Base-by-base conservation (phyloP, 1,140 invertebrate species). In the Onthophagus taurus region DNA sequence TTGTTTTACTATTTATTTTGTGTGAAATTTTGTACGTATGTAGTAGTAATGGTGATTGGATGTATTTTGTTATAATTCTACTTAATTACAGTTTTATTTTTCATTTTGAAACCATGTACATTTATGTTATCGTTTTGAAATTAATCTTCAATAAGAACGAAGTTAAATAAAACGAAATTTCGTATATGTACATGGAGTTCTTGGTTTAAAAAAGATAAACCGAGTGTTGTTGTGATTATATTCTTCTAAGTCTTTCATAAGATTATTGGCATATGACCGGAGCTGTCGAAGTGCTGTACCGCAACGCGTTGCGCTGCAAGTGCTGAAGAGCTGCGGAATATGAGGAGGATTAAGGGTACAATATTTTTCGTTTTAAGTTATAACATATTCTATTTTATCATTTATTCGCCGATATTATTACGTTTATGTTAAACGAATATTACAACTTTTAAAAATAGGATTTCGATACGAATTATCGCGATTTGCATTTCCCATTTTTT, bases 141-240 rank as follows among this genome's bases (percentile, higher is more conserved):
- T n/a, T n/a, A n/a, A n/a, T n/a, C n/a, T n/a, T n/a, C n/a, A n/a
- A n/a, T n/a, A n/a, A n/a, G n/a, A n/a, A n/a, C n/a, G n/a, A n/a
- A n/a, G n/a, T n/a, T n/a, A n/a, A n/a, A n/a, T n/a, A n/a, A n/a
- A n/a, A n/a, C n/a, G n/a, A n/a, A n/a, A n/a, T n/a, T n/a, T n/a
- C n/a, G n/a, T n/a, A n/a, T n/a, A n/a, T n/a, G 59, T 61, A 60
- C 59, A 61, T 61, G 59, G 61, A n/a, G n/a, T n/a, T n/a, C n/a
- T n/a, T n/a, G n/a, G n/a, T n/a, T n/a, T n/a, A n/a, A n/a, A n/a
- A n/a, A n/a, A n/a, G n/a, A n/a, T n/a, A n/a, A n/a, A n/a, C n/a
- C n/a, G n/a, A 61, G 54, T 61, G 57, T 62, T 64, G 57, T 64
- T 60, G 55, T 64, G 61, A 62, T 62, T 59, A 64, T 59, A 62